phyloP scores from a whole-genome alignment of 2,797 vertebrate genomes.

The Pampus argenteus region DNA sequence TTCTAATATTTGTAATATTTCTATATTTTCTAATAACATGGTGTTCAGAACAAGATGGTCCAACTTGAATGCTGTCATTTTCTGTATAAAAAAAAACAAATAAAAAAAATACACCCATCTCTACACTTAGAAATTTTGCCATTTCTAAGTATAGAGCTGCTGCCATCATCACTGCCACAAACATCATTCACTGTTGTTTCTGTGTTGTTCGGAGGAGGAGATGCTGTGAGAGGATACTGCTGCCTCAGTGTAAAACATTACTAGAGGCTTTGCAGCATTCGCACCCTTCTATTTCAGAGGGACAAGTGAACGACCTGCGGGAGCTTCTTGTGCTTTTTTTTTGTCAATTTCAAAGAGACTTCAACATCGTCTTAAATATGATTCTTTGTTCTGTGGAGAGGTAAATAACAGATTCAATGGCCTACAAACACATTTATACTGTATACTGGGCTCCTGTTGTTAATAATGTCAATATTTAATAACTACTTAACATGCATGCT shows the following conservation, averaged over 20 bases:
- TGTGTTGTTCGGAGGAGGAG: neutral
- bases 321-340: constrained; percentile 41
- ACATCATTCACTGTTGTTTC: constrained; percentile 4
- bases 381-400: constrained; percentile 42
- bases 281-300: constrained; percentile 49
- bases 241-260: constrained; percentile 23
- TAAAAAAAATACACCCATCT: neutral
- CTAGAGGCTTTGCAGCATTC: constrained; percentile 42
- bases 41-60: neutral
- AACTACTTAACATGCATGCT: neutral
- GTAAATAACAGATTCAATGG: neutral
- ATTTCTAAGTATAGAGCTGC: too few relatives aligned
- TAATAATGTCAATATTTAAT: neutral
- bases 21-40: too few relatives aligned
- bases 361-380: constrained; percentile 34
- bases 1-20: too few relatives aligned
- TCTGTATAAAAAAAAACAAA: neutral
- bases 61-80: neutral
- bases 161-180: neutral
- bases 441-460: neutral
- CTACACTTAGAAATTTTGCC: neutral
- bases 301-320: constrained; percentile 31
- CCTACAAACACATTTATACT: neutral
- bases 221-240: constrained; percentile 8
- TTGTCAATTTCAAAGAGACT: constrained; percentile 47